Conservation (phyloP, 2,797 vertebrate genomes). For the Columba guinea region DNA sequence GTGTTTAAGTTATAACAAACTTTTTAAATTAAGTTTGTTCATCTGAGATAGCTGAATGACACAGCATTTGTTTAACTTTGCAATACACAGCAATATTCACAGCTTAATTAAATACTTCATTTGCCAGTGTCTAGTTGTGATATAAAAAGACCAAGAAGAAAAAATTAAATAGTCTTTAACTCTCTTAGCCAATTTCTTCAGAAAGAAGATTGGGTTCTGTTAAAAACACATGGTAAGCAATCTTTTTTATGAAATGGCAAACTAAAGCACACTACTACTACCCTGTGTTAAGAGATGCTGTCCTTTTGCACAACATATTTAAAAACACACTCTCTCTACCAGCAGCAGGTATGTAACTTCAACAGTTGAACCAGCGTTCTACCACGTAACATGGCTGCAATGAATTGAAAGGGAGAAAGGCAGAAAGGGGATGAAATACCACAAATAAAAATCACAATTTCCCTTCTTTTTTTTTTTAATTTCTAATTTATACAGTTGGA, state of each 20-base stretch:
- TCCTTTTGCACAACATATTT: neutral
- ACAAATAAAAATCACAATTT: neutral
- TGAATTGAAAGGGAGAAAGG: neutral
- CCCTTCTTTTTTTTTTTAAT: neutral
- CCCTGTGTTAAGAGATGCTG: neutral
- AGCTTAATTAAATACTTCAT: neutral
- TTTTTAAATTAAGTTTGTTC: neutral
- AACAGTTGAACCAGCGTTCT: neutral
- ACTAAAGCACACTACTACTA: neutral
- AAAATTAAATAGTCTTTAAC: neutral
- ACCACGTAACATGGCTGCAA: neutral
- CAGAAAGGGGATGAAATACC: neutral
- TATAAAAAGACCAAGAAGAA: neutral
- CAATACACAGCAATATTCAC: neutral
- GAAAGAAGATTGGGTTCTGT: neutral
- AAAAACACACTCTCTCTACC: neutral
- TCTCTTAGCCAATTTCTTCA: neutral
- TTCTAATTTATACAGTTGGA: neutral
- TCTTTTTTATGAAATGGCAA: neutral
- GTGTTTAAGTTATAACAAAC: neutral
- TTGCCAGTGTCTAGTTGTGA: neutral
- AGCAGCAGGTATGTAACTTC: neutral
- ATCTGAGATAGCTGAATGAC: neutral
- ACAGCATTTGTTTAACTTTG: neutral
- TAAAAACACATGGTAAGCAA: neutral